Base-by-base conservation (phyloP, 2,888 invertebrate genomes). In the Liposcelis brunnea region DNA sequence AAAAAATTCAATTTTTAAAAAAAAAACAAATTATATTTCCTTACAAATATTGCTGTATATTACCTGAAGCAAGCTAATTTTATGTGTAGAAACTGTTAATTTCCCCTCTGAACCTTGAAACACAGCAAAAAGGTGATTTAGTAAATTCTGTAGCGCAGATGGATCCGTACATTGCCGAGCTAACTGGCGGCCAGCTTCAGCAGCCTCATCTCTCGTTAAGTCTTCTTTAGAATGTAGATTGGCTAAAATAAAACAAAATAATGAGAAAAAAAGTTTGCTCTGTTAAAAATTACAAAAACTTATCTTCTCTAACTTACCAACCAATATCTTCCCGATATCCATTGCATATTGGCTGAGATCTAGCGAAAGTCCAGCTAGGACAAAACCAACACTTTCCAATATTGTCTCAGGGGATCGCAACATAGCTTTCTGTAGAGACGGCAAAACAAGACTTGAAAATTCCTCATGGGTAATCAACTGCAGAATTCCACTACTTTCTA, bases 341-440 rank as follows among this genome's bases (percentile, higher is more conserved):
- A 72, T 61, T 5, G 80, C 79, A 60, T 81, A 78, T 42, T 74
- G 73, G 57, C 86, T 87, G 19, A 93, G 68, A 58, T 86, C 81
- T 3, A 89, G 62, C 45, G 74, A 69, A 5, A 90, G 59, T 44
- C 77, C 76, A 6, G 71, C 69, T 18, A 93, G 63, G 48, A 91
- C 76, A 42, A 77, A 69, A 0, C 83, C 83, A 32, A 93, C 80
- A 14, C 79, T 77, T 59, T 82, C 75, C 15, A 93, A 70, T 50
- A 86, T 81, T 44, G 89, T 77, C 69, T 97, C 97, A 0, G 97
- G 94, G 64, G 86, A 93, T 43, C 97, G 68, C 21, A 97, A 67
- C 77, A 95, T 81, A 15, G 89, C 79, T 60, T 91, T 90, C 60
- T 90, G 86, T 45, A 93, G 66, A 1, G 87, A 80, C 1, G 94